These are phyloP conservation scores for Pocillopora damicornis DNA, from an alignment of 64 coral and sea anemone species.

Conservation along the genomic window DNA sequence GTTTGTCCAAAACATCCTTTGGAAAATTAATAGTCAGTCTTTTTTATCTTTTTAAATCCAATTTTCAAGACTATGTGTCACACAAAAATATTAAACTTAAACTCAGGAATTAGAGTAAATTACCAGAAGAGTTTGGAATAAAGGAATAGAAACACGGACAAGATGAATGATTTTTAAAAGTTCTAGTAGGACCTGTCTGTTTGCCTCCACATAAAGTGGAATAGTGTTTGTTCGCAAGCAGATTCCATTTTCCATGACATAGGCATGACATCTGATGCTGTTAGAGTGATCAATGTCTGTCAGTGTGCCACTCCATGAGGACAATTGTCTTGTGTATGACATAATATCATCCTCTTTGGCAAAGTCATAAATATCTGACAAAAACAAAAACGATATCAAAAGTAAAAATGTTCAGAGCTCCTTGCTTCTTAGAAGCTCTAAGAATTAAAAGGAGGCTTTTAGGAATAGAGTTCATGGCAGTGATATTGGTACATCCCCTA, in stretches of 20 bases:
- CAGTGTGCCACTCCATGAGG: slow-evolving; percentile 59
- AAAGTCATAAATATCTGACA: slow-evolving; percentile 59
- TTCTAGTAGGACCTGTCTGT: slow-evolving; percentile 56
- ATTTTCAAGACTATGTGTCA: too few relatives aligned
- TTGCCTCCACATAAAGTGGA: slow-evolving; percentile 68
- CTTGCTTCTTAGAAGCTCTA: background rate
- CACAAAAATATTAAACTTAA: too few relatives aligned
- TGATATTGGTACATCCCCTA: too few relatives aligned
- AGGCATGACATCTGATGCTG: slow-evolving; percentile 64
- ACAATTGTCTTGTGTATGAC: slow-evolving; percentile 29
- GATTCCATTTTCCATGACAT: slow-evolving; percentile 60
- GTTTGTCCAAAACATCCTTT: background rate
- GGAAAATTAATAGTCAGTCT: too few relatives aligned
- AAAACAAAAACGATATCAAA: background rate
- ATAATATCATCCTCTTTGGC: slow-evolving; percentile 57
- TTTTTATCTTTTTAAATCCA: too few relatives aligned
- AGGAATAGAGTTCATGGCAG: too few relatives aligned
- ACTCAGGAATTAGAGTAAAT: too few relatives aligned
- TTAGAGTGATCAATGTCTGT: slow-evolving; percentile 44
- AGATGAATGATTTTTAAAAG: background rate
- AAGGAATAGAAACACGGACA: too few relatives aligned
- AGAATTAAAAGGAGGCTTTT: background rate
- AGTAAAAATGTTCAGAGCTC: background rate
- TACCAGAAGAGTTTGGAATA: too few relatives aligned
- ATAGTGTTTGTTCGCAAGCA: slow-evolving; percentile 62